Evolutionary conservation across 2,888 invertebrate species (phyloP).

Genomic region (Marasmarcha lunaedactyla): DNA sequence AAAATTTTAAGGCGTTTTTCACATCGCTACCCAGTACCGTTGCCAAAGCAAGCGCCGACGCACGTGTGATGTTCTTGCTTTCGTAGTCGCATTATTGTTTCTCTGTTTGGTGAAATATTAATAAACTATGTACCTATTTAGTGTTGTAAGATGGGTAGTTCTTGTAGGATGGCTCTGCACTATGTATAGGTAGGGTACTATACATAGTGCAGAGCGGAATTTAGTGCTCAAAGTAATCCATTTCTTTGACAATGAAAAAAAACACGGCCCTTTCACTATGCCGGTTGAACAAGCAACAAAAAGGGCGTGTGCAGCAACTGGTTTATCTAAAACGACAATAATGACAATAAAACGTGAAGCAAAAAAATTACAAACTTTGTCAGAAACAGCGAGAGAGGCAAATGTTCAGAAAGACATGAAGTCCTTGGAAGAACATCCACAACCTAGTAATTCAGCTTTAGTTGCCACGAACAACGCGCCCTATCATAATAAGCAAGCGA

Average conservation of each 20-base stretch:
- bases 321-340: constrained; percentile 3
- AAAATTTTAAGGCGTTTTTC: too few relatives aligned
- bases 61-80: too few relatives aligned
- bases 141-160: too few relatives aligned
- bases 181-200: background rate
- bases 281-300: constrained; percentile 5
- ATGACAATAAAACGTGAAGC: constrained; percentile 5
- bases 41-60: too few relatives aligned
- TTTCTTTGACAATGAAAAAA: constrained; percentile 2
- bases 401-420: too few relatives aligned
- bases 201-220: constrained; percentile 2
- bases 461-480: constrained; percentile 3
- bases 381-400: too few relatives aligned
- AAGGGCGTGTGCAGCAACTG: constrained; percentile 6
- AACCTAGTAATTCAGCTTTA: background rate
- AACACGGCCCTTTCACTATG: background rate
- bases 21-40: too few relatives aligned
- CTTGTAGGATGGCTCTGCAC: too few relatives aligned
- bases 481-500: constrained; percentile 13
- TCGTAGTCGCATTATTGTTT: too few relatives aligned
- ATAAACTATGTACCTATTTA: too few relatives aligned
- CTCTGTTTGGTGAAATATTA: background rate
- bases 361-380: background rate
- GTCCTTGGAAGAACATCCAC: background rate
- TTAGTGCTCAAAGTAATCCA: constrained; percentile 3